phyloP scores from a whole-genome alignment of 2,888 invertebrate species.

The Spisula solida region DNA sequence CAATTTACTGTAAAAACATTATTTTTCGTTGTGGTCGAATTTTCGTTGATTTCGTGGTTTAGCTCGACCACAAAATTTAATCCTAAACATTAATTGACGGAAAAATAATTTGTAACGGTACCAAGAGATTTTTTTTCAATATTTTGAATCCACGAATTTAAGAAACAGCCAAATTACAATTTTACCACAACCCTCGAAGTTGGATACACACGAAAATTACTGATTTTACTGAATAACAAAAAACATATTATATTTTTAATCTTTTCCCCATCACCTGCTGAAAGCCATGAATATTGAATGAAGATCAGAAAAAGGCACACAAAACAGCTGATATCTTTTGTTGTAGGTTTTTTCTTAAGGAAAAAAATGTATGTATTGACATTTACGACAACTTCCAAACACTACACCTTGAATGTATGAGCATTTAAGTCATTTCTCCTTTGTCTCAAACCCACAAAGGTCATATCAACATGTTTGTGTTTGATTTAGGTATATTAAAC shows the following conservation, averaged over 20 bases:
- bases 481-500: background rate
- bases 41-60: no score
- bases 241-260: background rate
- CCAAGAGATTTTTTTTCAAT: no score
- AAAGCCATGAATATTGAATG: background rate
- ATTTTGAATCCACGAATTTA: no score
- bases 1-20: no score
- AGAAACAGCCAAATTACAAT: no score
- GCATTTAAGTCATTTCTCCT: background rate
- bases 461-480: background rate
- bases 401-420: background rate
- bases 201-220: no score
- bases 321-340: background rate
- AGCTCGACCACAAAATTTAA: no score
- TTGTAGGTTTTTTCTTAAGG: background rate
- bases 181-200: no score
- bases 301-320: background rate
- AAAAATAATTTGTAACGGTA: no score
- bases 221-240: no score
- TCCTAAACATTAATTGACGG: no score
- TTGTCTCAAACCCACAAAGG: background rate
- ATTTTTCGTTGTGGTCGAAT: no score
- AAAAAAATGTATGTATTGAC: background rate
- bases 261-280: background rate
- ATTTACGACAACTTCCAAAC: conserved; percentile 4